Base-by-base conservation (phyloP, 2,113 vertebrate species). In the Gasterosteus aculeatus region DNA sequence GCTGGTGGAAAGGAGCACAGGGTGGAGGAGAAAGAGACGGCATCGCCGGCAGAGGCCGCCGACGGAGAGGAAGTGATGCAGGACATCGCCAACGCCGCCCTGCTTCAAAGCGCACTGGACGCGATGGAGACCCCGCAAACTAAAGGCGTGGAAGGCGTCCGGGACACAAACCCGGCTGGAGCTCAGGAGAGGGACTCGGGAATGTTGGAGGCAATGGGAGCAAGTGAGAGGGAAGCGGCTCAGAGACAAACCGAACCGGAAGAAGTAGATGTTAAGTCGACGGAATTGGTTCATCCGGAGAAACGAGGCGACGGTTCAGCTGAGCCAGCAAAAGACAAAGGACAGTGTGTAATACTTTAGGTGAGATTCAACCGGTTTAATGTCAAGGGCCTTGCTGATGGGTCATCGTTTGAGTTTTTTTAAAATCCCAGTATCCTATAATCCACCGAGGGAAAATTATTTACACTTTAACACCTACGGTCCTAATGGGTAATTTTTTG, bases 291-390 rank as follows among this genome's bases (percentile, higher is more conserved):
- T 41, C n/a, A 53, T 41, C 31, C 14, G 16, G 77, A 90, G 39
- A 68, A 65, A 60, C 67, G 42, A 60, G 77, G 9, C 12, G 75
- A 74, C 2, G 11, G 4, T 63, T 72, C 47, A 31, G 33, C 73
- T 29, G 81, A 81, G 26, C 47, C 60, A 63, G 54, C 69, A 14
- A 90, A 85, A 80, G 76, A 29, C 26, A 88, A 77, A 72, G 73
- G 78, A 60, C 83, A 78, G 31, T 93, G 92, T 81, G 29, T 85
- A 1, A 93, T 93, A 64, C 87, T 93, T 74, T 93, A 91, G 72
- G 19, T 31, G 22, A 47, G 14, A 29, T 18, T 31, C 47, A 67
- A 11, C 39, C 12, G 38, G 1, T 38, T 61, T 65, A 42, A 47
- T 47, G 44, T 38, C 16, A 60, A 8, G 7, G 42, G 7, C 12